Percentiles rank a stretch among this genome's conserved stretches.
These are phyloP conservation scores for Diabrotica balteata DNA, from an alignment of 2,888 invertebrate genomes.

Conservation along the genomic window DNA sequence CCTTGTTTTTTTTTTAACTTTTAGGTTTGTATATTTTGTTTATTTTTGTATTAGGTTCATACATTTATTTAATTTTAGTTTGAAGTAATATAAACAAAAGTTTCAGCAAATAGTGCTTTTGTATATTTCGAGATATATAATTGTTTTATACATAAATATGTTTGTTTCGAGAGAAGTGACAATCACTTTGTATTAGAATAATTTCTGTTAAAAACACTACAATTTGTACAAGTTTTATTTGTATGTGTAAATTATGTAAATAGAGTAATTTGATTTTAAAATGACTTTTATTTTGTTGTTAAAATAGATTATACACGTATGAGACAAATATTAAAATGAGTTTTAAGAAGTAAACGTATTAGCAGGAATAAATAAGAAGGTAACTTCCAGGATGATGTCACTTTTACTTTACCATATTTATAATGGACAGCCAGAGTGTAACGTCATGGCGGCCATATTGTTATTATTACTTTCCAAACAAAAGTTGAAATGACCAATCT, in stretches of 20 bases:
- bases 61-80: conserved; percentile 15
- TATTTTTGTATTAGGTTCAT: neutral
- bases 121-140: conserved; percentile 12
- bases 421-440: too few species aligned
- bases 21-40: neutral
- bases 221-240: conserved; percentile 48
- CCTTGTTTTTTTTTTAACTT: conserved; percentile 22
- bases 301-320: neutral
- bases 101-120: neutral
- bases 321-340: too few species aligned
- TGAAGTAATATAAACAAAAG: neutral
- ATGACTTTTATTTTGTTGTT: neutral
- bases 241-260: conserved; percentile 48
- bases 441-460: too few species aligned
- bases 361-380: too few species aligned
- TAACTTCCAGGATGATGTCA: too few species aligned
- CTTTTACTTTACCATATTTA: too few species aligned
- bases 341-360: too few species aligned
- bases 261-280: conserved; percentile 13
- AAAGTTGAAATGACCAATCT: too few species aligned
- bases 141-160: conserved; percentile 26
- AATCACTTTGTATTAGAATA: conserved; percentile 47
- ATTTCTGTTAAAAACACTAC: conserved; percentile 46
- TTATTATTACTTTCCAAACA: too few species aligned
- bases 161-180: conserved; percentile 42